Evolutionary conservation across 2,888 invertebrate genomes (phyloP).

Genomic region (Bombylius major): DNA sequence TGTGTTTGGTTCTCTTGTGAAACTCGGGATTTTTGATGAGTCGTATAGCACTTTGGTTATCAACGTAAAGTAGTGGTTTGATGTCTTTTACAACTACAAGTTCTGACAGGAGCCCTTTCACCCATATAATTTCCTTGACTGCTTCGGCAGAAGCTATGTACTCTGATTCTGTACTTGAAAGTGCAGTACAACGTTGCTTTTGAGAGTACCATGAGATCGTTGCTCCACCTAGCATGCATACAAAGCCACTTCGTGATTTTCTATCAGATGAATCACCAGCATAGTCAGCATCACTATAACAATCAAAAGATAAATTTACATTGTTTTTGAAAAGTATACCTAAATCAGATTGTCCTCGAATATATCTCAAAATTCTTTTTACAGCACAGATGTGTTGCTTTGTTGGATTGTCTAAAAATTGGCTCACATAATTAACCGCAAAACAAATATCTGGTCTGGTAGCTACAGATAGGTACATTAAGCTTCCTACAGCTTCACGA

Average conservation of each 20-base stretch:
- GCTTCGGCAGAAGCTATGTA: constrained; percentile 15
- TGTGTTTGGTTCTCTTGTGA: constrained; percentile 18
- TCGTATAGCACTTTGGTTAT: constrained; percentile 17
- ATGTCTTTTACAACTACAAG: background rate
- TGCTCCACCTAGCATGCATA: background rate
- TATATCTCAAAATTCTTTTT: constrained; percentile 8
- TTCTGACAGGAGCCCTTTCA: constrained; percentile 14
- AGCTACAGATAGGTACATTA: constrained; percentile 15
- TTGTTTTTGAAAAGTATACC: background rate
- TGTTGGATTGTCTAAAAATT: constrained; percentile 1
- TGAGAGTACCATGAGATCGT: background rate
- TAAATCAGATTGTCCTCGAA: background rate
- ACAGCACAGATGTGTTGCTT: constrained; percentile 1
- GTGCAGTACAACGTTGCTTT: background rate
- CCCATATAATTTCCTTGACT: constrained; percentile 20
- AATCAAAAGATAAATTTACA: background rate
- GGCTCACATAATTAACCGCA: constrained; percentile 10
- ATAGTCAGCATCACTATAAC: background rate
- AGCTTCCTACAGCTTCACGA: constrained; percentile 15
- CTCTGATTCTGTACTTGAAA: background rate
- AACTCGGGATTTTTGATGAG: constrained; percentile 16
- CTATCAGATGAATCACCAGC: background rate
- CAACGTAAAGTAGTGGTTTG: constrained; percentile 12
- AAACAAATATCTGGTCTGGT: constrained; percentile 15
- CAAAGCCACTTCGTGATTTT: background rate